Base-by-base conservation (phyloP, 2,113 vertebrate species). In the Ceyx margarethae region DNA sequence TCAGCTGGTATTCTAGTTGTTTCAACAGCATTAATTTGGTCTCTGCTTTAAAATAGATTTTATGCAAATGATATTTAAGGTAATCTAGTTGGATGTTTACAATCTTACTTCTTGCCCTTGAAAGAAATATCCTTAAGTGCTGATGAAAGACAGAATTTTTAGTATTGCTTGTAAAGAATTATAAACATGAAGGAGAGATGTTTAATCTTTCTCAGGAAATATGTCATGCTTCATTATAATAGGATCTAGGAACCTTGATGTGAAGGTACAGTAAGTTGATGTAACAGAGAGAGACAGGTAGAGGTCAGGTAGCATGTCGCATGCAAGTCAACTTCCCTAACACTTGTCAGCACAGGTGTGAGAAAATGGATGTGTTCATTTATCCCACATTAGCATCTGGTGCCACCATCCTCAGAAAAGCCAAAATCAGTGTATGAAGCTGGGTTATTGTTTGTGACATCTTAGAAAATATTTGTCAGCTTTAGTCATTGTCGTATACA, bases 311-410 rank as follows among this genome's bases (percentile, higher is more conserved):
- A 86, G 23, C 62, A 81, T 72, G 83, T 76, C 33, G 43, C 80
- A 94, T 3, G 66, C 48, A 89, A 89, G 68, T 43, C 84, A 93
- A 94, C 75, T 91, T 96, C 35, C 62, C 74, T 95, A 95, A 94
- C 15, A 48, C 86, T 95, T 97, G 92, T 96, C 96, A 96, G 81
- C 72, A 81, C 50, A 91, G 92, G 89, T 97, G 93, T 60, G 84
- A 94, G 86, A 87, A 94, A 96, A 90, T 48, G 81, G 96, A 97
- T 90, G 66, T 97, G 80, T 89, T 97, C 89, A 88, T 97, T 97
- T 97, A 90, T 90, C 95, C 53, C 58, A 86, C 64, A 75, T 97
- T 97, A 97, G 91, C 94, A 97, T 95, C 96, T 96, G 94, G 86
- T 95, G 75, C 84, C 85, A 95, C 77, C 46, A 68, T 88, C 66